Conservation (phyloP, 2,113 vertebrate species). For the Larimichthys crocea region DNA sequence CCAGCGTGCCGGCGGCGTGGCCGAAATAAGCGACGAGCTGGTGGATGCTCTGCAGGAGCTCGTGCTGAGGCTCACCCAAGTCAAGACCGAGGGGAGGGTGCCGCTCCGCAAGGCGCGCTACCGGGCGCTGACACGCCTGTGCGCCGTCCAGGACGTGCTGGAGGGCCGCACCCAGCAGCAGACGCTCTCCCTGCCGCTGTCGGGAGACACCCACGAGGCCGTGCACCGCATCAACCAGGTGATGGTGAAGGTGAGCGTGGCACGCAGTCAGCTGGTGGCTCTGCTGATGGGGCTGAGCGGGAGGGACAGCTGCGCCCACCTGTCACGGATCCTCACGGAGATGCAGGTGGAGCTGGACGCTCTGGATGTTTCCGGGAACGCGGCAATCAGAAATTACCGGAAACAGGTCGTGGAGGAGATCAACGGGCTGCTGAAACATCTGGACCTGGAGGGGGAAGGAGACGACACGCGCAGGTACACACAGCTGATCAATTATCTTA, state of each 20-base stretch:
- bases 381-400: constrained; percentile 93
- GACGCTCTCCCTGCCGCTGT: constrained; percentile 91
- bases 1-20: constrained; percentile 83
- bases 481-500: background rate
- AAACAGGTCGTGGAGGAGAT: constrained; percentile 97
- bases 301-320: constrained; percentile 92
- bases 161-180: constrained; percentile 88
- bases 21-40: constrained; percentile 88
- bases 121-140: constrained; percentile 91
- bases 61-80: constrained; percentile 91
- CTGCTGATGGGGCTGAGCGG: constrained; percentile 93
- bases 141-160: constrained; percentile 93
- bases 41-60: constrained; percentile 93
- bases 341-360: constrained; percentile 94
- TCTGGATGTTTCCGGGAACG: constrained; percentile 91
- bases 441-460: constrained; percentile 95
- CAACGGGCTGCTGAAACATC: constrained; percentile 91
- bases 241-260: constrained; percentile 94
- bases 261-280: constrained; percentile 91
- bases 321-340: constrained; percentile 93
- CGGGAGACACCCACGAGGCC: constrained; percentile 89
- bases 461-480: constrained; percentile 84
- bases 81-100: constrained; percentile 93
- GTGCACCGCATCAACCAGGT: constrained; percentile 93
- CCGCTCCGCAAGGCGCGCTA: constrained; percentile 93